phyloP scores from a whole-genome alignment of 1,140 invertebrate species.

The Orchesella cincta region DNA sequence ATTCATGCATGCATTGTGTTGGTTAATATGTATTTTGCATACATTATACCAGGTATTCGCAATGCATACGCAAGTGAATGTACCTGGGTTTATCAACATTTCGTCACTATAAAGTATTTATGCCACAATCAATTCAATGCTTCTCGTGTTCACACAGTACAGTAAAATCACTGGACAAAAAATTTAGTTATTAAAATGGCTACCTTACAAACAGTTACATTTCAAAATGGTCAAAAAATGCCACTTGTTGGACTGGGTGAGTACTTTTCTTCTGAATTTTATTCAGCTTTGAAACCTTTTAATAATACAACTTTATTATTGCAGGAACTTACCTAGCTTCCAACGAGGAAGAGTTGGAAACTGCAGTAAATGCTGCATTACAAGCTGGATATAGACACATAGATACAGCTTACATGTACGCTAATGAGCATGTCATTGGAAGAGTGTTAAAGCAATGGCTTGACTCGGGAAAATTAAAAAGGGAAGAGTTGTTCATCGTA shows the following conservation, averaged over 20 bases:
- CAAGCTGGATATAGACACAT: constrained; percentile 54
- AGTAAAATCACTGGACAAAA: no score
- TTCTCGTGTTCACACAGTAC: no score
- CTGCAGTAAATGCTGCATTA: constrained; percentile 52
- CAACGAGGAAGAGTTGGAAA: constrained; percentile 55
- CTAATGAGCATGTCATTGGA: constrained; percentile 55
- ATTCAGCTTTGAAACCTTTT: not conserved
- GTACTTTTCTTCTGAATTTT: not conserved
- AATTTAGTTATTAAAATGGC: constrained; percentile 9
- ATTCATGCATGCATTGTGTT: no score
- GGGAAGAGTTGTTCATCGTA: constrained; percentile 56
- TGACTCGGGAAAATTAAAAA: constrained; percentile 51
- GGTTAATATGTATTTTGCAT: no score
- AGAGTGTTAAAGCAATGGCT: constrained; percentile 52
- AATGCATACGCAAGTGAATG: no score
- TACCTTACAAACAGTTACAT: constrained; percentile 42
- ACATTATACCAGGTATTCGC: no score
- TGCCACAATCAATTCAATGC: no score
- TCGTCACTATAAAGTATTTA: no score
- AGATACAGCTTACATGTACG: constrained; percentile 53
- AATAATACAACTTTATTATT: not conserved
- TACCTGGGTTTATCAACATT: no score
- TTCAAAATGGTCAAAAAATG: constrained; percentile 48
- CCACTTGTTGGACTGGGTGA: constrained; percentile 46
- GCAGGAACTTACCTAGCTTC: constrained; percentile 54